phyloP scores from a whole-genome alignment of 2,113 vertebrate species.

The Mirounga angustirostris region DNA sequence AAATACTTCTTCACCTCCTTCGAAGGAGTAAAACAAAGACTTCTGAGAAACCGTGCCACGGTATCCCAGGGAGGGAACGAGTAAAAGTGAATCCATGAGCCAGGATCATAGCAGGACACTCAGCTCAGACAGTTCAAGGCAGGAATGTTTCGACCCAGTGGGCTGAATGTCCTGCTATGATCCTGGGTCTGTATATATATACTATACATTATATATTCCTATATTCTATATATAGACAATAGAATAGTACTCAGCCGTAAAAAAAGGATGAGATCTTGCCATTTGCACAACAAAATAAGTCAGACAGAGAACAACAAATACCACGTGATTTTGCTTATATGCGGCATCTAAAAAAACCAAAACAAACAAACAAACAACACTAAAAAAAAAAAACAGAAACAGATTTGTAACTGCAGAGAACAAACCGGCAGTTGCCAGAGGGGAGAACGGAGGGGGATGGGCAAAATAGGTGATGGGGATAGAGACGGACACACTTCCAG shows the following conservation, averaged over 20 bases:
- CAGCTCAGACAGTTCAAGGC: not conserved
- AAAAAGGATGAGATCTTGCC: not conserved
- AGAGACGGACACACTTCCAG: accelerated
- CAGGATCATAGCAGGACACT: not conserved
- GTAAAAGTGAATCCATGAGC: not conserved
- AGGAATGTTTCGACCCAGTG: not conserved
- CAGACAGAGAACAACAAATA: not conserved
- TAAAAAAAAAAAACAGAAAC: not conserved
- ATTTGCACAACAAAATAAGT: not conserved
- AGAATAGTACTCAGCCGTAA: not conserved
- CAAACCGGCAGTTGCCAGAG: not conserved
- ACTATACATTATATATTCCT: not conserved
- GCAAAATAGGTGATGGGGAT: accelerated
- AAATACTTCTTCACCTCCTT: not conserved
- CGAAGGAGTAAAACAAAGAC: not conserved
- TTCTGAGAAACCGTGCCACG: not conserved
- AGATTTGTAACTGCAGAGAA: not conserved
- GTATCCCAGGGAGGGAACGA: not conserved
- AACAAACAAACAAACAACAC: not conserved
- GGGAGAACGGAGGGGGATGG: not conserved
- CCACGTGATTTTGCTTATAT: not conserved
- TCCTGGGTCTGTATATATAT: not conserved
- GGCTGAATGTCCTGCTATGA: not conserved
- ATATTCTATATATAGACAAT: not conserved
- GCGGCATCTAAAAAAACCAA: not conserved